Conservation (phyloP, 2,888 invertebrate genomes). For the Ethmia dodecea region DNA sequence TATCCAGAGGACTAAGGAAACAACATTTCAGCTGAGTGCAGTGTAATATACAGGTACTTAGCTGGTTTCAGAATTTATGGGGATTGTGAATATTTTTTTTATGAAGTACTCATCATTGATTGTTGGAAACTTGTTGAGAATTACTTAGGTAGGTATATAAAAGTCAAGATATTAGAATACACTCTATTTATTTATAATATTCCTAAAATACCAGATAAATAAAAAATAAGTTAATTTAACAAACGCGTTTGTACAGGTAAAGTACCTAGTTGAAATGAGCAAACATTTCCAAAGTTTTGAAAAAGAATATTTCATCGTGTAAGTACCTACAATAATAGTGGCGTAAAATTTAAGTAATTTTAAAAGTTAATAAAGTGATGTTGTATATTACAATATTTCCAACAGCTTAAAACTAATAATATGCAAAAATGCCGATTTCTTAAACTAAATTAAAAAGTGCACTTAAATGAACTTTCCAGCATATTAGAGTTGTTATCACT, state of each 20-base stretch:
- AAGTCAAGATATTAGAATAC: constrained; percentile 17
- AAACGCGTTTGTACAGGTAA: no score
- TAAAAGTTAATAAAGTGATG: constrained; percentile 11
- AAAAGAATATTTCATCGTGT: constrained; percentile 11
- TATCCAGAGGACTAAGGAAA: no score
- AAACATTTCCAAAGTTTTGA: constrained; percentile 13
- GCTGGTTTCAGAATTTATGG: no score
- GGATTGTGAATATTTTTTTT: no score
- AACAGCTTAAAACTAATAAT: constrained; percentile 28
- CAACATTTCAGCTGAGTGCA: no score
- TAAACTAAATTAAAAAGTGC: constrained; percentile 24
- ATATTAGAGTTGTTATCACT: no score
- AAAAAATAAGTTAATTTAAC: constrained; percentile 54
- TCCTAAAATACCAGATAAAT: constrained; percentile 55
- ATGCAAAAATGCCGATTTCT: constrained; percentile 28
- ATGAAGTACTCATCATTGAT: no score
- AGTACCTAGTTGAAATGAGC: constrained; percentile 39
- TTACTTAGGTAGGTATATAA: no score
- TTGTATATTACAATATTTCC: constrained; percentile 10
- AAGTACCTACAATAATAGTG: no score
- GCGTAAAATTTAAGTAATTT: no score
- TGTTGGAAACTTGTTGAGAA: no score
- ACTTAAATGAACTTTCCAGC: constrained; percentile 21
- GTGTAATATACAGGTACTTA: no score
- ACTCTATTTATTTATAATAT: constrained; percentile 42